These are phyloP conservation scores for Synergus gifuensis DNA, from an alignment of 2,888 invertebrate species.

Conservation along the genomic window DNA sequence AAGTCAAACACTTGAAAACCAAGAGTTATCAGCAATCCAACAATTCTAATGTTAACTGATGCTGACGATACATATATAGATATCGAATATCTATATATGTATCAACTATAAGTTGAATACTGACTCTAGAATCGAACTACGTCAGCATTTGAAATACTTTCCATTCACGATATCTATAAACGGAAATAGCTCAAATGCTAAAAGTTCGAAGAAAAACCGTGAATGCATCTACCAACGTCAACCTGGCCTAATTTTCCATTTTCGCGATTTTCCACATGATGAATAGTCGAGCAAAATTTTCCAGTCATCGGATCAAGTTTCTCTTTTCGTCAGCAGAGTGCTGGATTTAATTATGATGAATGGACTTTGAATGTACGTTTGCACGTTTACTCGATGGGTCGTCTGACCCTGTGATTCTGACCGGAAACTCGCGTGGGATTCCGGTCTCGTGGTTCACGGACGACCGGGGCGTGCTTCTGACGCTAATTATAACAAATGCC, in stretches of 20 bases:
- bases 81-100: conserved; percentile 1
- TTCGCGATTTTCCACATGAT: not conserved
- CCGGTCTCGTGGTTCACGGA: conserved; percentile 39
- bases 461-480: conserved; percentile 33
- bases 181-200: not conserved
- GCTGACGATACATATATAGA: conserved; percentile 2
- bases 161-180: no score
- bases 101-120: not conserved
- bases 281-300: not conserved
- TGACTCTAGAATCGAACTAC: no score
- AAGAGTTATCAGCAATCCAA: not conserved
- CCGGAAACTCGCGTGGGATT: conserved; percentile 41
- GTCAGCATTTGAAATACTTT: no score
- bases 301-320: not conserved
- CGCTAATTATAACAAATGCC: conserved; percentile 42
- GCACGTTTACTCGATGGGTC: conserved; percentile 15
- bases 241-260: not conserved
- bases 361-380: conserved; percentile 26
- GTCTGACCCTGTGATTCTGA: conserved; percentile 37
- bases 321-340: not conserved
- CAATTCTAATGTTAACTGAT: not conserved
- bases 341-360: conserved; percentile 31
- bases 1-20: conserved; percentile 6
- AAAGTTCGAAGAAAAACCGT: not conserved
- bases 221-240: not conserved